These are phyloP conservation scores for Piprites chloris DNA, from an alignment of 2,113 vertebrate genomes.

Conservation along the genomic window DNA sequence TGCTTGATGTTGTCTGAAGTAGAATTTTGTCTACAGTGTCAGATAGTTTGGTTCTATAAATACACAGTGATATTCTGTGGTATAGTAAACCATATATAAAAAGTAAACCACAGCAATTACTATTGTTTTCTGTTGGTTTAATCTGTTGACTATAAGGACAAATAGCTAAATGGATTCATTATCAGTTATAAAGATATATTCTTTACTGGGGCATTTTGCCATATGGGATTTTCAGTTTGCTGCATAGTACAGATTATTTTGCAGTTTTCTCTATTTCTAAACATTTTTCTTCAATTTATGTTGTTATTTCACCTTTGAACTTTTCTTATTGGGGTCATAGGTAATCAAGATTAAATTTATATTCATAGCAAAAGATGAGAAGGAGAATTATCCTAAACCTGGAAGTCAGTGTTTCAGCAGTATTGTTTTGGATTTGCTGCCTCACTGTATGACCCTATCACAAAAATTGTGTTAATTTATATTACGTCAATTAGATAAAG, in stretches of 20 bases:
- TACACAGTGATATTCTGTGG: neutral
- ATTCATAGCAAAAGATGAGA: neutral
- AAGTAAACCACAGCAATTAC: neutral
- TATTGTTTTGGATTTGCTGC: neutral
- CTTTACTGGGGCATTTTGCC: neutral
- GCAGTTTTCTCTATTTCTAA: neutral
- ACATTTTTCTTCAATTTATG: neutral
- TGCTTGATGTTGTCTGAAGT: neutral
- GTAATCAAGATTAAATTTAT: neutral
- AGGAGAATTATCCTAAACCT: neutral
- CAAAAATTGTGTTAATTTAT: neutral
- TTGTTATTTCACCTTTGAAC: neutral
- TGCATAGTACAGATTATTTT: rapidly evolving
- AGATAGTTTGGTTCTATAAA: neutral
- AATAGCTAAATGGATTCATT: neutral
- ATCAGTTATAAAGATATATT: neutral
- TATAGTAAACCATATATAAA: neutral
- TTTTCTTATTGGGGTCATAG: neutral
- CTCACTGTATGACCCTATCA: neutral
- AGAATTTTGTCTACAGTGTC: neutral
- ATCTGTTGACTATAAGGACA: neutral
- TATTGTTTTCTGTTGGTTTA: neutral
- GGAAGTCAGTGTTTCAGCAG: neutral
- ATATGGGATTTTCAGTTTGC: neutral
- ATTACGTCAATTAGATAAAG: neutral